Base-by-base conservation (phyloP, 2,888 invertebrate genomes). In the Amphimallon solstitiale region DNA sequence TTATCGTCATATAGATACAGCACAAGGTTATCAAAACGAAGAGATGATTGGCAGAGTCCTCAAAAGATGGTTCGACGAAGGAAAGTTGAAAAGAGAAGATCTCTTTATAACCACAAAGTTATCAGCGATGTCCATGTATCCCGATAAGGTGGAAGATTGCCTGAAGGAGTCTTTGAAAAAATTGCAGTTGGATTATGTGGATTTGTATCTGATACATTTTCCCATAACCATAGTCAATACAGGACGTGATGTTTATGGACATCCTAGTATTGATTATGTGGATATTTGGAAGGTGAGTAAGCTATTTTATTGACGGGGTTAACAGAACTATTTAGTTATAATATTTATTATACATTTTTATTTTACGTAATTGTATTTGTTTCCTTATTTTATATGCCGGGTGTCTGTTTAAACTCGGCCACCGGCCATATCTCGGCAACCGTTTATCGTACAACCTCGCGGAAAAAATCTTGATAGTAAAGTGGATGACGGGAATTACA, bases 91-190 rank as follows among this genome's bases (percentile, higher is more conserved):
- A 73, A 85, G 94, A 71, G 90, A 91, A 73, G 92, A 95, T 21
- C 80, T 95, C 0, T 94, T 92, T 78, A 86, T 95, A 43, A 91
- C 91, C 35, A 93, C 94, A 6, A 95, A 95, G 82, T 85, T 94
- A 72, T 88, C 90, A 9, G 86, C 88, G 12, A 80, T 84, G 73
- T 87, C 88, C 85, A 75, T 80, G 73, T 84, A 87, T 2, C 86
- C 90, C 0, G 86, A 86, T 34, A 80, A 84, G 48, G 88, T 91
- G 6, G 86, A 87, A 73, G 85, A 87, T 49, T 89, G 84, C 76
- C 84, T 92, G 56, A 85, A 85, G 68, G 84, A 84, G 48, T 92
- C 92, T 0, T 80, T 92, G 65, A 80, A 84, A 10, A 87, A 88
- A 75, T 83, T 94, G 15, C 88, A 90, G 52, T 77, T 94, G 68